Conservation (phyloP, 2,797 vertebrate genomes). For the Calcarius lapponicus region DNA sequence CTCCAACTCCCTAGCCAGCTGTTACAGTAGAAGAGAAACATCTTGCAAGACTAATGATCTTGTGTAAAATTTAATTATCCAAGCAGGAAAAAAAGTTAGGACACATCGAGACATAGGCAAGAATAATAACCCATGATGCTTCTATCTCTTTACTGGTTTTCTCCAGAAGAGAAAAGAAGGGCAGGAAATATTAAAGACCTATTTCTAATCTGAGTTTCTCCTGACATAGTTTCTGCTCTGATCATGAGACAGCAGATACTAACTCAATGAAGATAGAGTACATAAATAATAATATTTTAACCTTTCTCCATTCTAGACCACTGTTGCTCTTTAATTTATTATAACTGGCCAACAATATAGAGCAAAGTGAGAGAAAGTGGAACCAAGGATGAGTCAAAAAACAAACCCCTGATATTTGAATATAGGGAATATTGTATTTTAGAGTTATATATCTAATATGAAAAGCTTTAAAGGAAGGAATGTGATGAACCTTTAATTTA, state of each 20-base stretch:
- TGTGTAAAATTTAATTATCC: neutral
- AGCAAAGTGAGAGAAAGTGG: neutral
- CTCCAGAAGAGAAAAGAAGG: neutral
- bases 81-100: neutral
- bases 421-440: neutral
- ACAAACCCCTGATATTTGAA: neutral
- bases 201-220: neutral
- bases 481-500: neutral
- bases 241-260: neutral
- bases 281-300: neutral
- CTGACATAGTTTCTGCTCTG: neutral
- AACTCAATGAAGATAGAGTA: neutral
- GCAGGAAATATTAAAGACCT: neutral
- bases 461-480: neutral
- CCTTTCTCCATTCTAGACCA: neutral
- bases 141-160: neutral
- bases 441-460: neutral
- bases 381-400: neutral
- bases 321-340: neutral
- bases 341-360: neutral
- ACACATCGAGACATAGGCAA: neutral
- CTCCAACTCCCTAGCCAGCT: neutral
- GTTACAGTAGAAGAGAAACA: slow-evolving; percentile 4
- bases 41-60: neutral
- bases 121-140: neutral